Percentiles rank a stretch among this genome's conserved stretches.
phyloP scores from a whole-genome alignment of 2,888 invertebrate genomes.

The Platycheirus rosarum region DNA sequence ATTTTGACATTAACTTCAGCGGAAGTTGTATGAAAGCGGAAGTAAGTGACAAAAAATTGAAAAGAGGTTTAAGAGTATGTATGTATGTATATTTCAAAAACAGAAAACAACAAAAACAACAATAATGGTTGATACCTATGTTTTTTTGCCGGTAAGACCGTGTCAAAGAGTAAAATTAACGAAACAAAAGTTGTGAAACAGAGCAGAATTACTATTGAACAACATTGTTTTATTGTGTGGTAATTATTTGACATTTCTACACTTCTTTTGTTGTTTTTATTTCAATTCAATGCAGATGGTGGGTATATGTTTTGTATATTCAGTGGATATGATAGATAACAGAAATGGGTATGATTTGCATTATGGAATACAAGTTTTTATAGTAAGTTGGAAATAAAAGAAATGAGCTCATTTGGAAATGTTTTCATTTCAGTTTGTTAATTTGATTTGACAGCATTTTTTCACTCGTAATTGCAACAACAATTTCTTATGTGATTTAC shows the following conservation, averaged over 20 bases:
- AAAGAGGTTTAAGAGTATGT: background rate
- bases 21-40: conserved; percentile 51
- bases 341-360: background rate
- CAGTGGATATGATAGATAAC: background rate
- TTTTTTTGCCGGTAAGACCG: background rate
- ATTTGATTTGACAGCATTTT: too few species aligned
- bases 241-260: conserved; percentile 27
- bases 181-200: conserved; percentile 31
- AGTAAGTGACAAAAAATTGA: conserved; percentile 10
- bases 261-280: conserved; percentile 10
- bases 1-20: conserved; percentile 44
- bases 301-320: background rate
- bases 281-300: background rate
- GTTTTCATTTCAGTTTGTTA: too few species aligned
- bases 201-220: conserved; percentile 27
- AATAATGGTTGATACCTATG: conserved; percentile 2
- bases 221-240: background rate
- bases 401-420: too few species aligned
- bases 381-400: too few species aligned
- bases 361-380: background rate
- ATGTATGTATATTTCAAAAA: conserved; percentile 42
- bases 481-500: too few species aligned
- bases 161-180: conserved; percentile 20
- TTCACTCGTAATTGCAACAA: too few species aligned
- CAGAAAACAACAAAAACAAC: background rate